Conservation (phyloP, 2,888 invertebrate genomes). For the Chaetogeoica ovagalla region DNA sequence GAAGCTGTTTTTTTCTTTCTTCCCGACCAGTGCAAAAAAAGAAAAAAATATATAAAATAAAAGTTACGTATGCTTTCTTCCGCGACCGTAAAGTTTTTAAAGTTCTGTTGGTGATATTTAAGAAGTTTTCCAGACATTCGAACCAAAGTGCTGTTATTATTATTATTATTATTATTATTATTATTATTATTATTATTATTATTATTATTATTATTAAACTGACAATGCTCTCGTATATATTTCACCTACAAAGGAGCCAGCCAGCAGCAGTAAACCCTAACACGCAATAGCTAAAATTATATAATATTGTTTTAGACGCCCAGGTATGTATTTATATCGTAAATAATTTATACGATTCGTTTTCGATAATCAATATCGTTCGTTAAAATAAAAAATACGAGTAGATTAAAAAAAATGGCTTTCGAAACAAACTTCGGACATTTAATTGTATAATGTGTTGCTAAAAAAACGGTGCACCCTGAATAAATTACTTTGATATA, state of each 20-base stretch:
- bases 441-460: no score
- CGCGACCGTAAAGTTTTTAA: conserved; percentile 47
- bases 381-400: no score
- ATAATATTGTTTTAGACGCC: neutral
- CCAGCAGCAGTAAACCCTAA: neutral
- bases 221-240: conserved; percentile 42
- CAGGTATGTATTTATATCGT: no score
- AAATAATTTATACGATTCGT: no score
- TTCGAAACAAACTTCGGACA: no score
- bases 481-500: no score
- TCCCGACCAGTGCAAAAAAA: conserved; percentile 23
- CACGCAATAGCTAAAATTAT: neutral
- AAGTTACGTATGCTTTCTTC: conserved; percentile 48
- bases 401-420: no score
- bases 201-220: conserved; percentile 33
- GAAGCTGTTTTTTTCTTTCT: conserved; percentile 40
- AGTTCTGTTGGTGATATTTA: conserved; percentile 52
- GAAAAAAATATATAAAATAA: conserved; percentile 4
- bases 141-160: conserved; percentile 44
- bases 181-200: conserved; percentile 36
- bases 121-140: conserved; percentile 45
- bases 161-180: conserved; percentile 36
- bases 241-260: conserved; percentile 29
- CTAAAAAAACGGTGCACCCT: no score
- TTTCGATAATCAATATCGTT: no score